Evolutionary conservation across 1,140 invertebrate species (phyloP).

Genomic region (Lasioglossum baleicum): DNA sequence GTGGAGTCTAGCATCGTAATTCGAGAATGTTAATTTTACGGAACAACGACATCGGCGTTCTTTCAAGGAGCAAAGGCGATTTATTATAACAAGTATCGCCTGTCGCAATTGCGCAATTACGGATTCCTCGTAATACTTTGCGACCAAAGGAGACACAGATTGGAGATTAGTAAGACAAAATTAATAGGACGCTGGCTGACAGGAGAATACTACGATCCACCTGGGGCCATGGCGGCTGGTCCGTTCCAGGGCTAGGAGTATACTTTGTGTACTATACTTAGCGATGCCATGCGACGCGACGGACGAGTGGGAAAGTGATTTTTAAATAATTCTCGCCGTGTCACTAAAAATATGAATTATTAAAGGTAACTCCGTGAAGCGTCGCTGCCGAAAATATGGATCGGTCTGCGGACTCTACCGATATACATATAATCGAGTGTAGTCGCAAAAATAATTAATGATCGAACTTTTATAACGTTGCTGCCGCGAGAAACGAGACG

Average conservation of each 20-base stretch:
- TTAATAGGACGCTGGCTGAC: conserved; percentile 71
- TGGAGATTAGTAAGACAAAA: conserved; percentile 75
- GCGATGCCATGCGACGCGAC: too few relatives aligned
- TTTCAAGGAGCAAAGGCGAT: conserved; percentile 26
- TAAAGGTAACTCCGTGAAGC: conserved; percentile 25
- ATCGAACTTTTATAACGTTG: conserved; percentile 52
- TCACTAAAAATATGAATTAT: conserved; percentile 50
- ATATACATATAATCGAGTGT: conserved; percentile 30
- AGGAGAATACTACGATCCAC: conserved; percentile 66
- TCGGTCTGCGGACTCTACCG: background rate
- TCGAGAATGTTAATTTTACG: background rate
- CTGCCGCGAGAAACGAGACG: conserved; percentile 45
- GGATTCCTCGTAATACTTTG: conserved; percentile 60
- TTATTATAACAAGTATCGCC: conserved; percentile 56
- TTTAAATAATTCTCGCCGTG: conserved; percentile 57
- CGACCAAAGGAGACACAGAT: conserved; percentile 70
- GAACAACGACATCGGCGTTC: background rate
- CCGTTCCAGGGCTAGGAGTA: background rate
- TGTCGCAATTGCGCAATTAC: conserved; percentile 38
- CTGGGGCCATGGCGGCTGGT: conserved; percentile 61
- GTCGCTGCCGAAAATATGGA: conserved; percentile 47
- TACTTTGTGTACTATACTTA: background rate
- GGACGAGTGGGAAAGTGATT: conserved; percentile 46
- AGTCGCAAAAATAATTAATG: conserved; percentile 59
- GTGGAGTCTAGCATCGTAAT: background rate